phyloP scores from a whole-genome alignment of 2,797 vertebrate genomes.

The Chloroceryle inda region DNA sequence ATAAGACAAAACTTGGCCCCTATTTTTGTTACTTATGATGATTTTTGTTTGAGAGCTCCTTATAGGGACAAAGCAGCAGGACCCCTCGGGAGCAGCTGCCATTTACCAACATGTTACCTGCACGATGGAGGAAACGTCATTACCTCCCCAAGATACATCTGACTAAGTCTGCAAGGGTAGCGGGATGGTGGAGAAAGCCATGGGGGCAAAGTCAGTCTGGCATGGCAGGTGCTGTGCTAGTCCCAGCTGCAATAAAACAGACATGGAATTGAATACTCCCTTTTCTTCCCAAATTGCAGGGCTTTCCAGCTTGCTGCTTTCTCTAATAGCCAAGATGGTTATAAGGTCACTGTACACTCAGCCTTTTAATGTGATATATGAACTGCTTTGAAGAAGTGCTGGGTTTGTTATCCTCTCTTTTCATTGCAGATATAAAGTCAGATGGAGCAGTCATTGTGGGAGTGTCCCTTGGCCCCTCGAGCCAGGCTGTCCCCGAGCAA shows the following conservation, averaged over 20 bases:
- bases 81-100: background rate
- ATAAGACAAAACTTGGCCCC: background rate
- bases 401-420: background rate
- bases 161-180: background rate
- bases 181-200: background rate
- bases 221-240: background rate
- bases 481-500: background rate
- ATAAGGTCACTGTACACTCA: background rate
- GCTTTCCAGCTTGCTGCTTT: background rate
- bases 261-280: background rate
- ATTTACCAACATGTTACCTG: background rate
- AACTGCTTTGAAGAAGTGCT: background rate
- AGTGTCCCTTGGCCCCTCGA: accelerated
- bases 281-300: background rate
- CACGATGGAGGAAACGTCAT: background rate
- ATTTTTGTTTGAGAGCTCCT: background rate
- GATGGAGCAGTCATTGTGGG: background rate
- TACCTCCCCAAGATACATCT: background rate
- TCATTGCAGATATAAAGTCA: background rate
- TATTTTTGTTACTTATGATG: background rate
- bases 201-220: background rate
- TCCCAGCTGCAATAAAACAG: background rate
- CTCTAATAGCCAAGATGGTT: background rate
- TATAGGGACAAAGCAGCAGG: background rate
- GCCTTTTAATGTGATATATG: background rate